Conservation (phyloP, 1,140 invertebrate genomes). For the Trinorchestia longiramus region DNA sequence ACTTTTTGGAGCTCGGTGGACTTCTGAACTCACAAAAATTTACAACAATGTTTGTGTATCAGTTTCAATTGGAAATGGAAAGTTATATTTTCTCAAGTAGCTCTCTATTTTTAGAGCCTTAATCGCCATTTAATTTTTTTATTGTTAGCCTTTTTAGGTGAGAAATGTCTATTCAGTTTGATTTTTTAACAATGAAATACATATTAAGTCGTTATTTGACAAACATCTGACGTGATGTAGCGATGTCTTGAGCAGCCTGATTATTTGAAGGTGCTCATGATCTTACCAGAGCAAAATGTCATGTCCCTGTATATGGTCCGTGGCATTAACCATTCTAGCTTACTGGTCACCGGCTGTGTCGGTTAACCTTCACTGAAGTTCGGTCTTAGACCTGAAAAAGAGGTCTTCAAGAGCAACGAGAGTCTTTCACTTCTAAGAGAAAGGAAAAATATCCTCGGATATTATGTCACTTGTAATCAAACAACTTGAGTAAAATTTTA, state of each 20-base stretch:
- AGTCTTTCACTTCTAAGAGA: background rate
- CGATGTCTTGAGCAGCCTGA: background rate
- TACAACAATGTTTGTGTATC: too few species aligned
- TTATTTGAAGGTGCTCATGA: background rate
- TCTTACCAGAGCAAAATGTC: background rate
- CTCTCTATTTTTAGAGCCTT: background rate
- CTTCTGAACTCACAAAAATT: too few species aligned
- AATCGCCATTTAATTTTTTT: background rate
- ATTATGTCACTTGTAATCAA: background rate
- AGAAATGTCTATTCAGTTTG: background rate
- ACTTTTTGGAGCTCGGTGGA: too few species aligned
- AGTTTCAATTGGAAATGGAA: too few species aligned
- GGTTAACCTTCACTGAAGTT: slow-evolving; percentile 2
- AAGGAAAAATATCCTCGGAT: background rate
- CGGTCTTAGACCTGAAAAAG: background rate
- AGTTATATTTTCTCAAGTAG: too few species aligned
- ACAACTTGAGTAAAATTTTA: background rate
- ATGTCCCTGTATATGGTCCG: slow-evolving; percentile 4
- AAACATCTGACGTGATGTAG: background rate
- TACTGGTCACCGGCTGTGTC: slow-evolving; percentile 20
- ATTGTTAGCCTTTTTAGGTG: too few species aligned
- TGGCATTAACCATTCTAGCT: background rate
- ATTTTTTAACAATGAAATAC: background rate
- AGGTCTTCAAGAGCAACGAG: background rate
- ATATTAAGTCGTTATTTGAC: background rate